Evolutionary conservation across 2,113 vertebrate genomes (phyloP), one percentile per base, ranked within the genome.

Genomic region (Acanthisitta chloris): DNA sequence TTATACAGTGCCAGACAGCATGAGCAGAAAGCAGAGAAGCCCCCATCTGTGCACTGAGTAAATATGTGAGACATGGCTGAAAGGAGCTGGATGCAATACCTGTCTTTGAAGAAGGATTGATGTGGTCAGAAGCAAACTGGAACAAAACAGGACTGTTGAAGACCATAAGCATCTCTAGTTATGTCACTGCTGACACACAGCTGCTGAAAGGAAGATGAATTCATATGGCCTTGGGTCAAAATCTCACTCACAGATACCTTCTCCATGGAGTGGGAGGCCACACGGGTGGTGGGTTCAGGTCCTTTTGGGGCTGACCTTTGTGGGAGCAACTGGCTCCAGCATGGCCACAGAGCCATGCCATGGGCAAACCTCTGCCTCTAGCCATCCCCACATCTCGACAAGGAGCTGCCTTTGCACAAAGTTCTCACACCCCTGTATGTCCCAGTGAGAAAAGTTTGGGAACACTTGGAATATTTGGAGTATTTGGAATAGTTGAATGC

Each of bases 281-380:
- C 38, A 52, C 0, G 2, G n/a, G 29, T 43, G 57, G 9, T 0
- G 1, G 25, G 6, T 48, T 40, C 2, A 3, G 3, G 29, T 82
- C 12, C 57, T 79, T 54, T 24, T 0, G 3, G 31, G 25, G 3
- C 36, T 73, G 76, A 6, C 6, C 23, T 66, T 31, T 81, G 14
- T 7, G 7, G 55, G 10, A 93, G 42, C 21, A 61, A 23, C 34
- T 55, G 62, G 23, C 10, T 26, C 8, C 51, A 59, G 15, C 17
- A 28, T 71, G 42, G 34, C 33, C 55, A 48, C 1, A 3, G 12
- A 59, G n/a, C 31, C 29, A 13, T 26, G 46, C 59, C n/a, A 13
- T 29, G 59, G 46, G 20, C 55, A 78, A 91, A 20, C 2, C 33
- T 26, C 20, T 19, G 11, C 46, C 55, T 62, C 42, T 23, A 43